Evolutionary conservation across 1,140 invertebrate genomes (phyloP), one percentile per base, ranked within the genome.

Genomic region (Caenorhabditis briggsae): DNA sequence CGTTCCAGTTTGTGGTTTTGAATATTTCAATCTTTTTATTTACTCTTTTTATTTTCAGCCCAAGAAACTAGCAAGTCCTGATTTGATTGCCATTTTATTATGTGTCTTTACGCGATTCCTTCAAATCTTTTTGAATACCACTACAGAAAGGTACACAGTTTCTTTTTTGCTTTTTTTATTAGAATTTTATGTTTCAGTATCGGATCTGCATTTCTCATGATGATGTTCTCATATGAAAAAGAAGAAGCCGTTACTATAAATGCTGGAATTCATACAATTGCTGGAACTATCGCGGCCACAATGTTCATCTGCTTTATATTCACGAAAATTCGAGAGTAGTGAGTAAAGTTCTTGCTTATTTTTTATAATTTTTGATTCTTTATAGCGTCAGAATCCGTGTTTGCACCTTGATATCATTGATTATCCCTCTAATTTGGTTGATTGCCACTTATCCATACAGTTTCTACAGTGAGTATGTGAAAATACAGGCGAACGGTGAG

Each of bases 391-490:
- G 7, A 14, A 85, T 43, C 2, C n/a, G 59, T n/a, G 12, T 53
- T 50, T 87, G 87, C 53, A 87, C 87, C 18, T 74, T 53, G 12
- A 25, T 46, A 16, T 55, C 25, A 16, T 20, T 84, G n/a, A 64
- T 43, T 6, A 41, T 89, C 7, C 48, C 84, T 33, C 18, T 86
- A 2, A 82, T 88, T 2, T 84, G 70, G 70, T n/a, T 86, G 33
- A 25, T 89, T 48, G 43, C 64, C 7, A 88, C 87, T n/a, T 88
- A 83, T 59, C 74, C 87, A n/a, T 90, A 87, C 64, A 90, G 84
- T 33, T 91, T 90, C 41, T 64, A 90, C 12, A 53, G 33, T n/a
- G 70, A 41, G 7, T 6, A 20, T 25, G 59, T 78, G 5, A 16
- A 33, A 25, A 33, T 53, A 1, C 25, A 14, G 41, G 20, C 78